Conservation (phyloP, 2,888 invertebrate species). For the Agrilus mali region DNA sequence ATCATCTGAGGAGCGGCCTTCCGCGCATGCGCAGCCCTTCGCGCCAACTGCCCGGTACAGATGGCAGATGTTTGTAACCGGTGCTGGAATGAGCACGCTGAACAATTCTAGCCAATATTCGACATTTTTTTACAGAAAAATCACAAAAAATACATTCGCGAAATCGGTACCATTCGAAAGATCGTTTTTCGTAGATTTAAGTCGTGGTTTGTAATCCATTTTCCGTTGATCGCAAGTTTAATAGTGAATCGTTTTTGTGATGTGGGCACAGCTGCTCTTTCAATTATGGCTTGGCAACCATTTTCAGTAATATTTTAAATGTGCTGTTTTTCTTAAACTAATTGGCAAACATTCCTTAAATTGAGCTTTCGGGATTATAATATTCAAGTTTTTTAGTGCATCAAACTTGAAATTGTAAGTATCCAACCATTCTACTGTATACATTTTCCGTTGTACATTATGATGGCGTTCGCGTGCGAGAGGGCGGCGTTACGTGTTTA, state of each 20-base stretch:
- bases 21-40: slow-evolving; percentile 29
- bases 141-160: slow-evolving; percentile 5
- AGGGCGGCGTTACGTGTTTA: slow-evolving; percentile 14
- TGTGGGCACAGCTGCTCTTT: slow-evolving; percentile 25
- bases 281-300: slow-evolving; percentile 32
- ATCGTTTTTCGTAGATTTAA: slow-evolving; percentile 11
- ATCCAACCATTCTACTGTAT: no score
- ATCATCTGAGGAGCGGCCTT: slow-evolving; percentile 19
- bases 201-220: slow-evolving; percentile 9
- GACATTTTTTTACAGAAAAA: slow-evolving; percentile 15
- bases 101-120: slow-evolving; percentile 21
- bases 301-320: slow-evolving; percentile 27
- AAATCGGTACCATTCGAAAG: slow-evolving; percentile 13
- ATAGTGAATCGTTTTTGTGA: slow-evolving; percentile 12
- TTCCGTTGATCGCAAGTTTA: slow-evolving; percentile 3
- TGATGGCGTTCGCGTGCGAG: slow-evolving; percentile 16
- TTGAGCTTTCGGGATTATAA: no score
- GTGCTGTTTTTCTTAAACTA: slow-evolving; percentile 2
- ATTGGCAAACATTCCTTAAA: no score
- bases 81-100: slow-evolving; percentile 25
- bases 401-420: no score
- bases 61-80: slow-evolving; percentile 38
- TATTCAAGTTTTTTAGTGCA: no score
- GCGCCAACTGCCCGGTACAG: slow-evolving; percentile 37
- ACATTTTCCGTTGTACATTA: slow-evolving; percentile 5